Percentiles rank a stretch among this genome's conserved stretches.
phyloP scores from a whole-genome alignment of 2,888 invertebrate species.

The Galerucella nymphaeae region DNA sequence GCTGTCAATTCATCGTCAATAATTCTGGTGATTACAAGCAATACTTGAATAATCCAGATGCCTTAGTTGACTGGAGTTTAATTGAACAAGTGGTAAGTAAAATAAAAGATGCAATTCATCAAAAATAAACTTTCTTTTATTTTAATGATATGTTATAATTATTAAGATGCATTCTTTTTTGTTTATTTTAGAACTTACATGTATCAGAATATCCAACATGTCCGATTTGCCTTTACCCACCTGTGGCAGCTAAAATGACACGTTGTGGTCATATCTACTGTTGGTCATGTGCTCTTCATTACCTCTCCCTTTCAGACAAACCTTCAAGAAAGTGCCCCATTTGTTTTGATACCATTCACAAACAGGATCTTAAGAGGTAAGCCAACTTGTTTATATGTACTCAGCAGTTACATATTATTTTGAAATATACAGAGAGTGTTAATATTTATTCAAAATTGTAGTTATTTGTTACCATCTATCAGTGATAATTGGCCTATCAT shows the following conservation, averaged over 20 bases:
- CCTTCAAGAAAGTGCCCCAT: conserved; percentile 90
- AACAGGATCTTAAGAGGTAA: conserved; percentile 85
- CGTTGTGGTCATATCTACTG: conserved; percentile 96
- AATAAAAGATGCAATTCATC: no score
- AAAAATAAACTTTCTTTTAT: no score
- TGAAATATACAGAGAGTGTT: no score
- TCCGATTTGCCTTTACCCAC: conserved; percentile 91
- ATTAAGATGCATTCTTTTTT: neutral
- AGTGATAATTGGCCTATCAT: no score
- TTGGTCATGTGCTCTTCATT: conserved; percentile 95
- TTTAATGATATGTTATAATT: no score
- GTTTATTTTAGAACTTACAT: conserved; percentile 68
- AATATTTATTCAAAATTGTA: no score
- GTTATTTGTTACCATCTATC: no score
- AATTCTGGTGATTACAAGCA: conserved; percentile 82
- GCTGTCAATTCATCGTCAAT: conserved; percentile 96
- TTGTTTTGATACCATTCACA: conserved; percentile 85
- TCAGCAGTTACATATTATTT: no score
- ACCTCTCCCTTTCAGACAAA: conserved; percentile 86
- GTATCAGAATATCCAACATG: conserved; percentile 79
- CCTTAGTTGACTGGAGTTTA: conserved; percentile 89
- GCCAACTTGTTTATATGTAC: no score
- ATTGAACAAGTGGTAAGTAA: conserved; percentile 91
- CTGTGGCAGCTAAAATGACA: conserved; percentile 90
- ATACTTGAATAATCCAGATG: conserved; percentile 86